Conservation (phyloP, 2,113 vertebrate species). For the human region GRCh38 chr21:45787501-45788000, state of each 20-base stretch:
- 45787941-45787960: not conserved
- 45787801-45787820: not conserved
- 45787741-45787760: not conserved
- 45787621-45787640: not conserved
- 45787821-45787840: not conserved
- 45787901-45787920: not conserved
- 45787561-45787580: not conserved
- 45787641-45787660: not conserved
- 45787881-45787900: not conserved
- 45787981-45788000: not conserved
- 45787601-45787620: not conserved
- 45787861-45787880: not conserved
- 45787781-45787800: accelerated
- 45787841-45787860: not conserved
- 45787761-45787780: not conserved
- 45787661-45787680: not conserved
- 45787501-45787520: too few species aligned
- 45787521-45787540: too few species aligned
- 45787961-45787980: not conserved
- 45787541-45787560: too few species aligned
- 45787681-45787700: not conserved
- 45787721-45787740: not conserved
- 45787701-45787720: not conserved
- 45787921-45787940: not conserved
- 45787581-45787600: not conserved